Percentiles rank a stretch among this genome's conserved stretches.
Conservation (phyloP, 2,113 vertebrate genomes). For the Neodontobutis hainanensis region DNA sequence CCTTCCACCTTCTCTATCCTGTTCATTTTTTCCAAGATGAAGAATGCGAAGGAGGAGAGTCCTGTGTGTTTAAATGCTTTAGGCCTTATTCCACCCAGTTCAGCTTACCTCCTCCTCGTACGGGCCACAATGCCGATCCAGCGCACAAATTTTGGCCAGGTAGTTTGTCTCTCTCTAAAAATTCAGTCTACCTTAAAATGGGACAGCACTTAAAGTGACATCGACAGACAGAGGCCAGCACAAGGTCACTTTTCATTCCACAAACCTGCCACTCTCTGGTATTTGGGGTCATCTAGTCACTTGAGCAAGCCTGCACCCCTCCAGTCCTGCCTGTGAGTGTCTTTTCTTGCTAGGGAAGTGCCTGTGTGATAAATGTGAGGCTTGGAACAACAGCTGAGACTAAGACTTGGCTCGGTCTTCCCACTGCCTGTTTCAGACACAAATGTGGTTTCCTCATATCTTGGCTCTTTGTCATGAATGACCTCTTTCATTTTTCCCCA, state of each 20-base stretch:
- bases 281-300: conserved; percentile 68
- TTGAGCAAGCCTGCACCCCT: conserved; percentile 60
- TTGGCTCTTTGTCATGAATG: conserved; percentile 80
- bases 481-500: conserved; percentile 77
- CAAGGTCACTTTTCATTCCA: conserved; percentile 71
- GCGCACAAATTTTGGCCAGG: conserved; percentile 61
- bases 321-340: conserved; percentile 58
- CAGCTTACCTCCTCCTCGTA: conserved; percentile 56
- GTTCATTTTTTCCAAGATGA: conserved; percentile 71
- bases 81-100: conserved; percentile 64
- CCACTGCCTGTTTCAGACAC: conserved; percentile 75
- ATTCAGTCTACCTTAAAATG: conserved; percentile 59
- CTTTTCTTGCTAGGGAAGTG: conserved; percentile 74
- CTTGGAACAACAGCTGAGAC: conserved; percentile 83
- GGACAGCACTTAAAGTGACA: conserved; percentile 59
- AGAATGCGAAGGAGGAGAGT: conserved; percentile 61
- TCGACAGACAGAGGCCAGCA: conserved; percentile 55
- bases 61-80: conserved; percentile 66
- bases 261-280: conserved; percentile 63
- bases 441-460: conserved; percentile 81
- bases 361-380: conserved; percentile 78
- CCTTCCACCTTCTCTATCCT: conserved; percentile 62
- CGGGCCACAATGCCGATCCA: conserved; percentile 55
- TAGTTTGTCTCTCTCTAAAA: conserved; percentile 56
- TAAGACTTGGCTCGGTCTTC: conserved; percentile 67